These are phyloP conservation scores for Heliocidaris erythrogramma DNA, from an alignment of 35 echinoderm and acorn worm species.

Conservation along the genomic window DNA sequence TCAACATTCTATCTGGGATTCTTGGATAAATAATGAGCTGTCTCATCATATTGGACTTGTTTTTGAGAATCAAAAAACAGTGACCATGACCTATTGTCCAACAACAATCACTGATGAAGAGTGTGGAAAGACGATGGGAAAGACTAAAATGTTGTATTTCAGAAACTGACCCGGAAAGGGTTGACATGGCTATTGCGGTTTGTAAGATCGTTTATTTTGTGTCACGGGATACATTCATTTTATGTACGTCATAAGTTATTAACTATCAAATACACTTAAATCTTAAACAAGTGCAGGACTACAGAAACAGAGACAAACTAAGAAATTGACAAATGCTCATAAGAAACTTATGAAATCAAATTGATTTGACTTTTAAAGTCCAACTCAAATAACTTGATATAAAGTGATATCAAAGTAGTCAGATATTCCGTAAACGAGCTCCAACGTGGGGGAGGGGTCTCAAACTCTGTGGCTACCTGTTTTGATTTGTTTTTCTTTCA, in stretches of 20 bases:
- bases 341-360: background rate
- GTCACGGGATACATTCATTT: background rate
- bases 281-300: background rate
- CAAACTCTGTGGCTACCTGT: background rate
- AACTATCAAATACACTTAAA: background rate
- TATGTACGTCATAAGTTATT: background rate
- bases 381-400: background rate
- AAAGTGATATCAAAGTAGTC: background rate
- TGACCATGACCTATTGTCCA: conserved; percentile 9
- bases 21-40: background rate
- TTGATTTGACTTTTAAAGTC: background rate
- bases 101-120: background rate
- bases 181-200: background rate
- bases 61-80: background rate
- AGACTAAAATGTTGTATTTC: background rate
- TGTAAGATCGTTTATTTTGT: background rate
- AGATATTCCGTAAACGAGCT: background rate
- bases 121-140: background rate
- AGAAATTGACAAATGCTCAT: background rate
- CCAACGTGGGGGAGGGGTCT: background rate
- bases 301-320: background rate
- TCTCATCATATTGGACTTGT: background rate
- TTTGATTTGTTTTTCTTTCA: background rate
- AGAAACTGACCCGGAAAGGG: background rate
- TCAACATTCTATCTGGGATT: background rate